Conservation (phyloP, 2,888 invertebrate species). For the Eupithecia centaureata region DNA sequence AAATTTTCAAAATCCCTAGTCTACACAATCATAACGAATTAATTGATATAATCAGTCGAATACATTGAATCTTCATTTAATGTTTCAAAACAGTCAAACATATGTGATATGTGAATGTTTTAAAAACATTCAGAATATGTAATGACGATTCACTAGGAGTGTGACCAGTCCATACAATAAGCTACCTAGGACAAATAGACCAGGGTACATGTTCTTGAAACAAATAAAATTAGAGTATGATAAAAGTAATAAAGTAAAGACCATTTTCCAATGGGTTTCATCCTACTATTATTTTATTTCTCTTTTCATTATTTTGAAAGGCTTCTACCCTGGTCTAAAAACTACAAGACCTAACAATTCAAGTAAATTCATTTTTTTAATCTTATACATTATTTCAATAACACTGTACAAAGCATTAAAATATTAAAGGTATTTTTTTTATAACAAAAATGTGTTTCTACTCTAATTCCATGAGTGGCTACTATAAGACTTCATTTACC, state of each 20-base stretch:
- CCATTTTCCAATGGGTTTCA: no score
- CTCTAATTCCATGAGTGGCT: neutral
- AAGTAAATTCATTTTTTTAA: neutral
- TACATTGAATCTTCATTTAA: neutral
- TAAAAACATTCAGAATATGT: no score
- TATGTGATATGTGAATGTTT: no score
- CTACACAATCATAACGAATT: neutral
- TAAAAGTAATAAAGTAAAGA: no score
- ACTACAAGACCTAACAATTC: neutral
- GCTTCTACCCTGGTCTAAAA: no score
- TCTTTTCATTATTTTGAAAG: no score
- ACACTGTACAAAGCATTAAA: neutral
- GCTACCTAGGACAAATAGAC: neutral
- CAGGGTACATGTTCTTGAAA: no score
- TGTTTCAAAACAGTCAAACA: neutral
- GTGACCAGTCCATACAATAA: no score
- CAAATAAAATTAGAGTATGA: no score
- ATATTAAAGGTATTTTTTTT: neutral
- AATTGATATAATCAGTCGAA: neutral
- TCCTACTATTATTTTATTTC: no score
- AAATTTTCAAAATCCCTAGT: neutral
- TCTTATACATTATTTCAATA: neutral
- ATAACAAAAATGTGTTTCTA: neutral
- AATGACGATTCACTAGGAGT: no score
- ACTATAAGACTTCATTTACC: neutral